These are phyloP conservation scores for Heteromyza rotundicornis DNA, from an alignment of 2,888 invertebrate species.

Conservation along the genomic window DNA sequence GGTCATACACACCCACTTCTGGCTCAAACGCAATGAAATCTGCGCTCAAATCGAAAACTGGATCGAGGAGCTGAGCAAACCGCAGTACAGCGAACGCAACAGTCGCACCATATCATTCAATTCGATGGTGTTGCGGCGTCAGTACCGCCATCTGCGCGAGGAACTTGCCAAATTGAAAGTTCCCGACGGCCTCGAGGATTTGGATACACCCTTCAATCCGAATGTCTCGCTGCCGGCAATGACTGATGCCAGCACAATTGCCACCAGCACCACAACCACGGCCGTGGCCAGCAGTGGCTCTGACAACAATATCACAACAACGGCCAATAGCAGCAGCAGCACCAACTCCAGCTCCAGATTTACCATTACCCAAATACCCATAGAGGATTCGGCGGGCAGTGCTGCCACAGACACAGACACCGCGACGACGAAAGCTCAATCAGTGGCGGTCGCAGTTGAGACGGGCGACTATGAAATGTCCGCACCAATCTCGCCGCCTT, in stretches of 20 bases:
- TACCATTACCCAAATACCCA: background rate
- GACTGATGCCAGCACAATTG: slow-evolving; percentile 38
- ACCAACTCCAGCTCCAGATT: background rate
- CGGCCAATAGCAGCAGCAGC: slow-evolving; percentile 15
- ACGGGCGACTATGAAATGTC: background rate
- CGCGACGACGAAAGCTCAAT: no score
- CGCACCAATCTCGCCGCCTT: slow-evolving; percentile 7
- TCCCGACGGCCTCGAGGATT: slow-evolving; percentile 76
- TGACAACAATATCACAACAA: background rate
- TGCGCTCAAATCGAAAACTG: slow-evolving; percentile 87
- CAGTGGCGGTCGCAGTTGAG: slow-evolving; percentile 3
- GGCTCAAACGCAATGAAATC: slow-evolving; percentile 91
- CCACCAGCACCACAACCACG: slow-evolving; percentile 31
- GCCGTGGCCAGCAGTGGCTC: slow-evolving; percentile 18
- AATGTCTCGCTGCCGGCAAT: slow-evolving; percentile 52
- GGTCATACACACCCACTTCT: slow-evolving; percentile 93
- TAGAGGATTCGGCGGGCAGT: slow-evolving; percentile 19
- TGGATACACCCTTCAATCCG: slow-evolving; percentile 68
- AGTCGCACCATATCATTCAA: slow-evolving; percentile 79
- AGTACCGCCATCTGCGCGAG: slow-evolving; percentile 83
- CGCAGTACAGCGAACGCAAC: slow-evolving; percentile 76
- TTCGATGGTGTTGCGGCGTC: slow-evolving; percentile 78
- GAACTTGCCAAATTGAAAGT: slow-evolving; percentile 83
- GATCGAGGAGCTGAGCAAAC: slow-evolving; percentile 86
- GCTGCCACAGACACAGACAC: slow-evolving; percentile 22